These are phyloP conservation scores for Nemapogon koenigi DNA, from an alignment of 2,888 invertebrate genomes.

Conservation along the genomic window DNA sequence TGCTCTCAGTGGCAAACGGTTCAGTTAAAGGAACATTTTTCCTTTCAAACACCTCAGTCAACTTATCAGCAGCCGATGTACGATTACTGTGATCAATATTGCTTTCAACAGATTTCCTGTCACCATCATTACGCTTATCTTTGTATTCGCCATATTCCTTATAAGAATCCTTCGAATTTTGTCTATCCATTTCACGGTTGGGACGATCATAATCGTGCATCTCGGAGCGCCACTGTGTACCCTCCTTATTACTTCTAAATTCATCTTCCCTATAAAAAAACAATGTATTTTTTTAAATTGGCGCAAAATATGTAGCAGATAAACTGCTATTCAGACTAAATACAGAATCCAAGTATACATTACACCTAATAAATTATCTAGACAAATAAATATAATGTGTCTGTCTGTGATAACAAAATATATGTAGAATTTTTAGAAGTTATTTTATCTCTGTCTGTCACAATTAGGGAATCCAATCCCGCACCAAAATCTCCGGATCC, in stretches of 20 bases:
- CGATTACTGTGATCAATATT: conserved; percentile 40
- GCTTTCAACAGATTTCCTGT: conserved; percentile 44
- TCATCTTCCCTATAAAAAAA: conserved; percentile 58
- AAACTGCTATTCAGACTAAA: too few species aligned
- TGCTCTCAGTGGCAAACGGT: conserved; percentile 35
- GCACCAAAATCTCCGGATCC: too few species aligned
- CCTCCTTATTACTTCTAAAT: conserved; percentile 50
- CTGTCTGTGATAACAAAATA: too few species aligned
- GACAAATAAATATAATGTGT: too few species aligned
- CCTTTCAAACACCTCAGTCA: conserved; percentile 56
- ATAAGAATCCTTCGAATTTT: conserved; percentile 57
- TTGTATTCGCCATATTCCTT: conserved; percentile 57
- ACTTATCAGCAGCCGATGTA: conserved; percentile 49
- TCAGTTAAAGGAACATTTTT: conserved; percentile 48
- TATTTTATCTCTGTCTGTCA: too few species aligned
- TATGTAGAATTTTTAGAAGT: too few species aligned
- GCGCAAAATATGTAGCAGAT: too few species aligned
- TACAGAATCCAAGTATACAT: too few species aligned
- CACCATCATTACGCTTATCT: conserved; percentile 55
- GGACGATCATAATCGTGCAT: conserved; percentile 57
- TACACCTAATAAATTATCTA: too few species aligned
- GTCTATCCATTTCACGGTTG: conserved; percentile 47
- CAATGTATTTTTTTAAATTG: too few species aligned
- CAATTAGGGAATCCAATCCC: too few species aligned
- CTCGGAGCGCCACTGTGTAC: conserved; percentile 55